Base-by-base conservation (phyloP, 2,797 vertebrate genomes). In the Pantherophis alleghaniensis region DNA sequence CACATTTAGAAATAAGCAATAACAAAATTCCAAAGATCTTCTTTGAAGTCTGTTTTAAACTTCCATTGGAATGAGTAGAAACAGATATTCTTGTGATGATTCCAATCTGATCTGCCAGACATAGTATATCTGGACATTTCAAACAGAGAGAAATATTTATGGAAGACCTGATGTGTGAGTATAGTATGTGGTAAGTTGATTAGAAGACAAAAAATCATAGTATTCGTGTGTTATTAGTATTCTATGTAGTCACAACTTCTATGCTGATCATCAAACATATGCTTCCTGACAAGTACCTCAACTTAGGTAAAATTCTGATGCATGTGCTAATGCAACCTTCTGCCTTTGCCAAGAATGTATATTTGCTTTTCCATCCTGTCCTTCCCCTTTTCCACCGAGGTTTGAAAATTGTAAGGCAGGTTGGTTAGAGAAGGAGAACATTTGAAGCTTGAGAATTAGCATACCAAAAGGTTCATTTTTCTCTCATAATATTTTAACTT, bases 101-200 rank as follows among this genome's bases (percentile, higher is more conserved):
- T 92, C 2, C 0, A 0, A 10, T 63, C 22, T 2, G 86, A 7
- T 18, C 2, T 83, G 5, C 2, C 24, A 91, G 4, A 93, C 59
- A 0, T 56, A 88, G 55, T 12, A 88, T 2, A 91, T 93, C 57
- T 93, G 24, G 86, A 59, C 22, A 5, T 7, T 92, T 94, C 94
- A 93, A 53, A 92, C 74, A 94, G 88, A 9, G 66, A 42, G 2
- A 2, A 91, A 57, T 2, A 28, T 95, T 93, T 95, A 92, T 22
- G 24, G 47, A 90, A 63, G 57, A 5, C 0, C 7, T 92, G 42
- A 5, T 88, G 88, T 88, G 18, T 88, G 74, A 86, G 16, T 89
- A 66, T 90, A 74, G 24, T 59, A 59, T 53, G 51, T n/a, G 20
- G 16, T 86, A 86, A 13, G 18, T 20, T 20, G 13, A 47, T 91